Percentiles rank a stretch among this genome's conserved stretches.
These are phyloP conservation scores for Pinctada fucata DNA, from an alignment of 2,888 invertebrate species.

Conservation along the genomic window DNA sequence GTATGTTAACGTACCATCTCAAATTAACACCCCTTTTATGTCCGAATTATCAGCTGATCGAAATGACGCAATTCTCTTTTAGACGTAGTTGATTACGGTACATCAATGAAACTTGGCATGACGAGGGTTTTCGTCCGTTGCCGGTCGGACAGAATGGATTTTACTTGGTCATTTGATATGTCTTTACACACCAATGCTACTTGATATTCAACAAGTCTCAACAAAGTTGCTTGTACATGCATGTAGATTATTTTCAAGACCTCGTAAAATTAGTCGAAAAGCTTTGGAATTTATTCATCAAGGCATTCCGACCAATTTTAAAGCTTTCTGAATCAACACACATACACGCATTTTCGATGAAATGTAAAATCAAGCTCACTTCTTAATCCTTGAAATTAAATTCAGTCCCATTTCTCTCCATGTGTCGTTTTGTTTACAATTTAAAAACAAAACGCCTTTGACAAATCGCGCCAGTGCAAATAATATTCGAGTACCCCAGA, in stretches of 20 bases:
- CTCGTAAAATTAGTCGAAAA: no score
- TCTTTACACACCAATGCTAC: no score
- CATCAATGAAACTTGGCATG: neutral
- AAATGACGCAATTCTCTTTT: neutral
- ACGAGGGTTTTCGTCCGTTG: no score
- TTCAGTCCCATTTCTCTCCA: neutral
- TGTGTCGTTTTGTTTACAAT: slow-evolving; percentile 11
- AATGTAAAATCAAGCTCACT: neutral
- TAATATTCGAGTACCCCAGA: slow-evolving; percentile 12
- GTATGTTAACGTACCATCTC: slow-evolving; percentile 17
- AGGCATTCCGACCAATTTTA: no score
- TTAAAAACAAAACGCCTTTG: slow-evolving; percentile 31
- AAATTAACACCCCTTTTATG: slow-evolving; percentile 9
- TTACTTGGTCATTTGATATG: no score
- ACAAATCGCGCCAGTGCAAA: slow-evolving; percentile 27
- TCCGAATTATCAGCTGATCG: neutral
- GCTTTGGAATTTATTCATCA: no score
- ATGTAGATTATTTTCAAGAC: no score
- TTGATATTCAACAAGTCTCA: no score
- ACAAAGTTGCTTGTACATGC: no score
- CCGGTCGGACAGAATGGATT: no score
- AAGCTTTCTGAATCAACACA: no score
- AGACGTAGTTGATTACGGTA: neutral
- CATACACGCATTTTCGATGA: neutral
- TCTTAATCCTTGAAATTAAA: neutral